Base-by-base conservation (phyloP, 92 coral and sea anemone genomes). In the Nematostella vectensis region DNA sequence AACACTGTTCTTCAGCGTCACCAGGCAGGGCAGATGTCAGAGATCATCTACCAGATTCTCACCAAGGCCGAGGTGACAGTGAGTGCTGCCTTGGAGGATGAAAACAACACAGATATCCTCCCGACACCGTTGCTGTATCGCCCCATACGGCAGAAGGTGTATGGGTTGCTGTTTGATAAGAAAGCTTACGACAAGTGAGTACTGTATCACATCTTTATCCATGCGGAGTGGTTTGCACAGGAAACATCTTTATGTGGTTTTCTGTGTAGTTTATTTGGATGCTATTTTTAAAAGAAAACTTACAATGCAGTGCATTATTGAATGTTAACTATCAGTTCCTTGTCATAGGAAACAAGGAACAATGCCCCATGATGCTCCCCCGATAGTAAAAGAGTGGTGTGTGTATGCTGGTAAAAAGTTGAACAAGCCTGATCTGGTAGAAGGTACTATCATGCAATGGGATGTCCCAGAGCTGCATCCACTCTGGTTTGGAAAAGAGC, bases 381-480 rank as follows among this genome's bases (percentile, higher is more conserved):
- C 94, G 0, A 65, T 73, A n/a, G 72, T 91, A 49, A 82, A 83
- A 39, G 98, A 91, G 23, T 91, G 96, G 96, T 91, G 98, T 52
- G 95, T 91, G 24, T 91, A 91, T 52, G 87, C 91, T 3, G 93
- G 96, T 19, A 62, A 81, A 37, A 70, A 78, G 36, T 56, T 91
- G 13, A 73, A 87, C 42, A 76, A 91, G 28, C 88, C 96, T 13
- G 98, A 87, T 19, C 29, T 78, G 16, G 98, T 91, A 1, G 98
- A 87, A 49, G 87, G 87, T 23, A 69, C 74, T 10, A 55, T 76
- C 21, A 70, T 91, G 53, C 71, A 75, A 9, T 91, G 98, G 98
- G 85, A 85, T 3, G 80, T 91, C 21, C 98, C 98, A 0, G 81
- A 75, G 29, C 76, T 88, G 23, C 80, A 87, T 15, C 84, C 77